Percentiles rank a stretch among this genome's conserved stretches.
Conservation (phyloP, 1,140 invertebrate species). For the Apis cerana region DNA sequence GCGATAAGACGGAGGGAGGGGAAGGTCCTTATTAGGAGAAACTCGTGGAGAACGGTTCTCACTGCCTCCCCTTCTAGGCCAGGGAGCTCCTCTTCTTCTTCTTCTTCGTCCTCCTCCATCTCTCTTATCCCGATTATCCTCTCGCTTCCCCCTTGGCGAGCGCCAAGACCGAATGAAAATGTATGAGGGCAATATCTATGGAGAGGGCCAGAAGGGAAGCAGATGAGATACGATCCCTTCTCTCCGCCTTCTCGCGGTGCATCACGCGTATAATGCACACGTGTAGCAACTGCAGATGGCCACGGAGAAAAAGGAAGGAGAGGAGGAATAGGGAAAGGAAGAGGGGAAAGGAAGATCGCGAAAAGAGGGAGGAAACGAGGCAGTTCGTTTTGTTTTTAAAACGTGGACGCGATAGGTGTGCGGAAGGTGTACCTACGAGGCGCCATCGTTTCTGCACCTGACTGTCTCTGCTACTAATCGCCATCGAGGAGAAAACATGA, state of each 20-base stretch:
- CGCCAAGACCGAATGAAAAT: constrained; percentile 66
- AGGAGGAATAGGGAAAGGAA: constrained; percentile 10
- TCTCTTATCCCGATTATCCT: not conserved
- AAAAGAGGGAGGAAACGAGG: not conserved
- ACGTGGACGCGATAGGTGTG: not conserved
- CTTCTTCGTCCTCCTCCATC: not conserved
- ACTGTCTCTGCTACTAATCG: constrained; percentile 18
- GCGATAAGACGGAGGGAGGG: constrained; percentile 47
- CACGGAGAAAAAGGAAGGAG: constrained; percentile 25
- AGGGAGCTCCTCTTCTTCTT: not conserved
- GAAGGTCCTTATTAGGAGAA: constrained; percentile 62
- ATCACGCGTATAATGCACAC: constrained; percentile 60
- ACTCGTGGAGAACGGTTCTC: constrained; percentile 33
- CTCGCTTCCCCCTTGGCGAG: constrained; percentile 26
- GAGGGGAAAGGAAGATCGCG: not conserved
- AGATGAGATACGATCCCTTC: constrained; percentile 62
- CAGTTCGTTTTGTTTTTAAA: constrained; percentile 41
- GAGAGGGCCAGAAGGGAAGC: constrained; percentile 29
- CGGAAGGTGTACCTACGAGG: not conserved
- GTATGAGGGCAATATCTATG: constrained; percentile 65
- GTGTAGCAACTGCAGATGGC: constrained; percentile 60
- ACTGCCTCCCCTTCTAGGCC: not conserved
- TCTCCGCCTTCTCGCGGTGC: constrained; percentile 45
- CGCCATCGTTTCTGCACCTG: constrained; percentile 46
- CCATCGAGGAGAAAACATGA: constrained; percentile 3